Evolutionary conservation across 2,888 invertebrate species (phyloP), one percentile per base, ranked within the genome.

Genomic region (Agrypnus murinus): DNA sequence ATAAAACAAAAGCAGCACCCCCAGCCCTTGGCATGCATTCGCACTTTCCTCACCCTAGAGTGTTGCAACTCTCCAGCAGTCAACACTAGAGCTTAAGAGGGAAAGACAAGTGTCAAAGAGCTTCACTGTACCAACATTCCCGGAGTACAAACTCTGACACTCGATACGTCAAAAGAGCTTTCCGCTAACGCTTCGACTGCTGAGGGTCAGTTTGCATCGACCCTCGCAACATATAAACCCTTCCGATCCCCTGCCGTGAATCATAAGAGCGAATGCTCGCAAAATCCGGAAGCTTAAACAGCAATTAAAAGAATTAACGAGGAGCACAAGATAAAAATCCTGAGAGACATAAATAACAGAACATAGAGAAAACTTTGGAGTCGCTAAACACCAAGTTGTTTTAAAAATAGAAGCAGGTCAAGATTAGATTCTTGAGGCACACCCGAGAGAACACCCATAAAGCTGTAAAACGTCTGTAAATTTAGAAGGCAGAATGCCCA

Each of bases 1-100:
- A 77, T 82, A 81, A 81, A 81, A 81, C 80, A 81, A 79, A 81
- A 76, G 77, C 77, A 77, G 69, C 72, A 71, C 62, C 72, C 68
- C 62, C 73, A 71, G 77, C 78, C 77, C 71, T 71, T 73, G 78
- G 79, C 79, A 75, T 75, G 75, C 75, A 75, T 74, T 78, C 75
- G 75, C 75, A 75, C 77, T 76, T 74, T 69, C 60, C 73, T 60
- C 59, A 25, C 59, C 67, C 57, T 45, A 38, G 67, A 67, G 72
- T 69, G 75, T 74, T 74, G 73, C 74, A 73, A 69, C 72, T 72
- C 74, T 75, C 72, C 59, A 74, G 58, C 19, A 71, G 66, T 71
- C 71, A 67, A 71, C 71, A 71, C 63, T 63, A 53, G 48, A 64
- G 19, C 38, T 46, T 64, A 45, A 64, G 58, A 58, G 64, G 66